These are phyloP conservation scores for Callaeas wilsoni DNA, from an alignment of 2,113 vertebrate genomes.

Conservation along the genomic window DNA sequence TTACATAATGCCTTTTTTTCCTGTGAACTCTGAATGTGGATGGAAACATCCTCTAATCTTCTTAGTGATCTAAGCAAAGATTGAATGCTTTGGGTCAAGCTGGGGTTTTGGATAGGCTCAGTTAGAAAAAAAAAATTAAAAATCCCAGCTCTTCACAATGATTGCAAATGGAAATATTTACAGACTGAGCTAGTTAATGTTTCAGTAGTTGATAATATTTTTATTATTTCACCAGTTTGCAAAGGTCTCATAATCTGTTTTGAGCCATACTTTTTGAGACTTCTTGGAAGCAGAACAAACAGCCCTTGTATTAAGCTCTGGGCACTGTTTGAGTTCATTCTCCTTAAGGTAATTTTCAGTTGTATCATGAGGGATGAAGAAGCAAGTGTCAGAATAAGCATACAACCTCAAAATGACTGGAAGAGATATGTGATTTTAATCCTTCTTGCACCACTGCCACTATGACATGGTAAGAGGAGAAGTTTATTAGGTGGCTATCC, in stretches of 20 bases:
- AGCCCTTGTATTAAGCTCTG: background rate
- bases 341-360: background rate
- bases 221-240: background rate
- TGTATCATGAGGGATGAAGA: background rate
- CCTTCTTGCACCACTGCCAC: background rate
- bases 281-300: slow-evolving; percentile 11
- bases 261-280: background rate
- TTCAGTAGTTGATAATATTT: background rate
- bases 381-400: background rate
- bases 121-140: background rate
- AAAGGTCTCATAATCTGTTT: background rate
- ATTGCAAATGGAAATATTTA: background rate
- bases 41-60: slow-evolving; percentile 54
- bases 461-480: background rate
- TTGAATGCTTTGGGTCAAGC: slow-evolving; percentile 51
- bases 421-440: background rate
- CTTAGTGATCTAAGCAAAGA: slow-evolving; percentile 55
- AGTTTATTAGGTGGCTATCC: background rate
- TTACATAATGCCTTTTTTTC: slow-evolving; percentile 54
- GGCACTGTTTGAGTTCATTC: background rate
- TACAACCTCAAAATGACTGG: background rate
- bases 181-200: background rate
- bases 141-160: background rate
- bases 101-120: background rate
- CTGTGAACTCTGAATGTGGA: slow-evolving; percentile 44